phyloP scores from a whole-genome alignment of 2,113 vertebrate genomes.

The Sturnus vulgaris region DNA sequence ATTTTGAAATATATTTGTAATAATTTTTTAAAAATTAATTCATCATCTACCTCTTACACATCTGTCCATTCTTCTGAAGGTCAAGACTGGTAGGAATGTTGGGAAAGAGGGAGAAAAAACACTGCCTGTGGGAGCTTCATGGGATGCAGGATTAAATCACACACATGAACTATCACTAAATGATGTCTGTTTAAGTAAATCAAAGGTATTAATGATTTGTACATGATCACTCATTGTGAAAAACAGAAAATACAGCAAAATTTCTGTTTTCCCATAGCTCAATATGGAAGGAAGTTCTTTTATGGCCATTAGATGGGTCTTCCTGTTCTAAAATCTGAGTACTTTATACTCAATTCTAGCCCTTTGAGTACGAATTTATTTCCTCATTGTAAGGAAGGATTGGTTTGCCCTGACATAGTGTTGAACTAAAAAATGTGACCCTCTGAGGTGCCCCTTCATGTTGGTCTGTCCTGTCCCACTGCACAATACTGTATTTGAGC shows the following conservation, averaged over 20 bases:
- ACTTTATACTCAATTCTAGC: neutral
- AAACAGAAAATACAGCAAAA: neutral
- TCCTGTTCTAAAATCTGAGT: neutral
- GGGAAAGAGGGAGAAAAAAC: neutral
- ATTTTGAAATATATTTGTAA: neutral
- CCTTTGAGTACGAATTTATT: neutral
- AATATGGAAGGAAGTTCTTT: neutral
- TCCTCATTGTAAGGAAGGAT: neutral
- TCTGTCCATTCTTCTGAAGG: neutral
- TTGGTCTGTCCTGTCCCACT: neutral
- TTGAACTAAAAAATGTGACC: neutral
- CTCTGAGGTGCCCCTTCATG: neutral
- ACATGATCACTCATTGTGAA: neutral
- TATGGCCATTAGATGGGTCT: too few species aligned
- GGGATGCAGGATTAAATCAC: neutral
- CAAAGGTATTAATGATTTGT: neutral
- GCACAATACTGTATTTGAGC: fast-evolving
- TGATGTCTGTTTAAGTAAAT: neutral
- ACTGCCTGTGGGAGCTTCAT: neutral
- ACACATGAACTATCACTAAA: neutral
- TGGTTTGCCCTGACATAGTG: neutral
- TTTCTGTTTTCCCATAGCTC: neutral
- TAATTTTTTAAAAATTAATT: neutral
- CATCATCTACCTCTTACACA: neutral
- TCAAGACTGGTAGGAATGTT: neutral